Evolutionary conservation across 2,113 vertebrate species (phyloP).

Genomic region (Rostratula benghalensis): DNA sequence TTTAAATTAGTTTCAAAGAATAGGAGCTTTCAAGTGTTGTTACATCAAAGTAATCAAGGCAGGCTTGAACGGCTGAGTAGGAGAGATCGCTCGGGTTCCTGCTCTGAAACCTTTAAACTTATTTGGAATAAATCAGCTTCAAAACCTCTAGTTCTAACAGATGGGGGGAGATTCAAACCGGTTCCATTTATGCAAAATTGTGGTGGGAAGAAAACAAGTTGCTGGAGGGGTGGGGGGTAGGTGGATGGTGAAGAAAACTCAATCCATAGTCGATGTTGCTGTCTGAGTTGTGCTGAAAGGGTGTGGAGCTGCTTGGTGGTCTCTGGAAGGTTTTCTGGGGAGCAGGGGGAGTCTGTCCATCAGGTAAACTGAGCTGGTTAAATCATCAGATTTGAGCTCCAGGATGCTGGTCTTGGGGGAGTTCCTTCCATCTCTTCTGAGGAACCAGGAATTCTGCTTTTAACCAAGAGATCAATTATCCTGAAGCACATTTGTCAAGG

Average conservation of each 20-base stretch:
- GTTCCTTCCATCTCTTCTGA: neutral
- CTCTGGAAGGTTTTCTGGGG: neutral
- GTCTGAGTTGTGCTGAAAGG: rapidly evolving
- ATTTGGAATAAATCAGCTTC: constrained; percentile 49
- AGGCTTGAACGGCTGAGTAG: constrained; percentile 58
- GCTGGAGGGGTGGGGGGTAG: neutral
- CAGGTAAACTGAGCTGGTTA: neutral
- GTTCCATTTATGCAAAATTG: neutral
- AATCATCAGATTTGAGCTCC: neutral
- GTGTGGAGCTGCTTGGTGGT: neutral
- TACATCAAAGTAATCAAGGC: constrained; percentile 80
- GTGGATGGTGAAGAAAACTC: neutral
- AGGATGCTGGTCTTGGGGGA: neutral
- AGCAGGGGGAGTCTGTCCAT: rapidly evolving
- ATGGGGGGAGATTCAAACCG: neutral
- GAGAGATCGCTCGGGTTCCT: constrained; percentile 44
- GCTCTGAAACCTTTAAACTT: constrained; percentile 60
- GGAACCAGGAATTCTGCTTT: neutral
- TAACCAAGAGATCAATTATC: neutral
- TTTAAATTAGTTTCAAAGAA: constrained; percentile 88
- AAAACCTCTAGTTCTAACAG: neutral
- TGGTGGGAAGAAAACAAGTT: neutral
- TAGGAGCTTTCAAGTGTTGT: constrained; percentile 83
- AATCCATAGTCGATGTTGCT: neutral
- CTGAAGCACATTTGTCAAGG: neutral